Evolutionary conservation across 1,140 invertebrate species (phyloP), one percentile per base, ranked within the genome.

Genomic region (Campoletis sonorensis): DNA sequence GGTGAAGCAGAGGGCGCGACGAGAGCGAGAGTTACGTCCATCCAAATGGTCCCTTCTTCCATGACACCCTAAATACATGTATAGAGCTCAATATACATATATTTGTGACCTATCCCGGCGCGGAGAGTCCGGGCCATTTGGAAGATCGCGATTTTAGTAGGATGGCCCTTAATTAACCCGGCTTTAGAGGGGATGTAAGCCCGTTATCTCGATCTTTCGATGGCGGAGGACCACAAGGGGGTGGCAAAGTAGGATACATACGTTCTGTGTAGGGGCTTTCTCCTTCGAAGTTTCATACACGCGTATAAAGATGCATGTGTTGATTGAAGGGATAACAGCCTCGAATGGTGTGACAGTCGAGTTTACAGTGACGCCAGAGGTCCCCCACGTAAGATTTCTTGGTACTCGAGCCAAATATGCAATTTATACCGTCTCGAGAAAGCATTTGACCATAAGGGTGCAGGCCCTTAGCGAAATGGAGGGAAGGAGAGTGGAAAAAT

Each of bases 121-220:
- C 45, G 72, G 54, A n/a, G 73, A 80, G 27, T 79, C 8, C 26
- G 51, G 78, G 77, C 71, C 71, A 80, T 79, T 83, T 79, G 81
- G 82, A 84, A 82, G 75, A 84, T 85, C 83, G 76, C 79, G 82
- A 87, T 87, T 86, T 84, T 82, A 81, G 71, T 73, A 51, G 83
- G 86, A 87, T 80, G 80, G 82, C 68, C 86, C 86, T 89, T 89
- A 90, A 90, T 90, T 89, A 90, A 89, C 82, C 82, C 58, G 82
- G 83, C 81, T 87, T 87, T 86, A 81, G 70, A 81, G 51, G 81
- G 82, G 76, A 82, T 82, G 87, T 87, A 87, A 88, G 86, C 85
- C 84, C 72, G 85, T 89, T 89, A 89, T 89, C 87, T 89, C 78
- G 81, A 88, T 88, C 86, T 86, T 79, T 70, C 21, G 78, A 73